Base-by-base conservation (phyloP, 2,888 invertebrate genomes). In the Lithophane leautieri region DNA sequence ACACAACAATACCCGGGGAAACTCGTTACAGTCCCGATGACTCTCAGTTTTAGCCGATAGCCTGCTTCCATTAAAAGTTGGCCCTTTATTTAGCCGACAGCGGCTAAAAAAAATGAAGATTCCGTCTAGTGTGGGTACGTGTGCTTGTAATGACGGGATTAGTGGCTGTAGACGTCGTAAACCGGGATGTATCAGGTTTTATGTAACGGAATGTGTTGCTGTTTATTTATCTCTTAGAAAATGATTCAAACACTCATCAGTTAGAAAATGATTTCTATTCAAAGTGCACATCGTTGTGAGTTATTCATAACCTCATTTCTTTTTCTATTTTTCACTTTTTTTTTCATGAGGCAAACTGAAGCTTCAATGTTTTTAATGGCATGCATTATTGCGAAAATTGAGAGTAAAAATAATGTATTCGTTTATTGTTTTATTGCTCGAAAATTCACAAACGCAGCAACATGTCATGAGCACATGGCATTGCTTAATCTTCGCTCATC, bases 1-100 rank as follows among this genome's bases (percentile, higher is more conserved):
- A 66, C 22, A 11, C 62, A 54, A 83, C 76, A 76, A 76, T 69
- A 42, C 47, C 56, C 42, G 63, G 42, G 47, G 11, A 61, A 82
- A 79, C 79, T 79, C 69, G 83, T 83, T 73, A 71, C 76, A 82
- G 76, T 76, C 83, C 70, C 79, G 79, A 86, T 89, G 88, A 89
- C 86, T 89, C 79, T 88, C 88, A 85, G 81, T 88, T 89, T 89
- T 82, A 81, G 71, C 73, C 79, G 86, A 88, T 89, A 86, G 84
- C 84, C 74, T 81, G 81, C 88, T 80, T 90, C 89, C 89, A 91
- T 91, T 91, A 91, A 88, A 91, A 91, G 89, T 91, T 90, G 84
- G 84, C 84, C 86, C 87, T 86, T 90, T 89, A 91, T 90, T 90
- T 87, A 90, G 87, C 84, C 77, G 76, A 83, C 83, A 81, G 76